Percentiles rank a stretch among this genome's conserved stretches.
These are phyloP conservation scores for Helicorthomorpha holstii DNA, from an alignment of 1,140 invertebrate species.

Conservation along the genomic window DNA sequence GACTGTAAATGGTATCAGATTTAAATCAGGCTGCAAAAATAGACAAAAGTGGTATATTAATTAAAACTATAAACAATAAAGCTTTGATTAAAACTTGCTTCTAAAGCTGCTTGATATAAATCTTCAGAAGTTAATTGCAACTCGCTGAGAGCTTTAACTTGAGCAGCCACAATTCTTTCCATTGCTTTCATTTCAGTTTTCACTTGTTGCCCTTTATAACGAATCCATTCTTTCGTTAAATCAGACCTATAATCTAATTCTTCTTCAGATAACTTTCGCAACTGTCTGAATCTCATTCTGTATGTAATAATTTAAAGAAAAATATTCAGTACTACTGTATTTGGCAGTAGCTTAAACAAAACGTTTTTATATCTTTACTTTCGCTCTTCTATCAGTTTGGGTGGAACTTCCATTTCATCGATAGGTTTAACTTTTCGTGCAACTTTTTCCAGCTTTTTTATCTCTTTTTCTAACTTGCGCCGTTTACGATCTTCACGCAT, in stretches of 20 bases:
- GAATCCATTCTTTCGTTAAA: constrained; percentile 51
- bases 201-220: constrained; percentile 44
- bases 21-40: constrained; percentile 35
- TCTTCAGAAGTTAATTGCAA: constrained; percentile 57
- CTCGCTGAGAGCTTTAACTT: constrained; percentile 56
- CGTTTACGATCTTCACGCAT: constrained; percentile 57
- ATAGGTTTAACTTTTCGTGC: constrained; percentile 62
- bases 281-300: constrained; percentile 35
- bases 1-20: constrained; percentile 41
- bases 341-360: neutral
- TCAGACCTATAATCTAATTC: constrained; percentile 34
- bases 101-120: constrained; percentile 64
- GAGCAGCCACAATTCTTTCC: constrained; percentile 43
- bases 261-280: constrained; percentile 25
- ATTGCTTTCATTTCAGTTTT: constrained; percentile 43
- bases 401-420: constrained; percentile 53
- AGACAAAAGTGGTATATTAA: constrained; percentile 1
- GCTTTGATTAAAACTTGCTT: constrained; percentile 34
- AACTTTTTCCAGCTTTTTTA: constrained; percentile 55
- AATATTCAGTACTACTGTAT: neutral
- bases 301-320: too few relatives aligned
- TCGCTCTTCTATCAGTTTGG: constrained; percentile 41
- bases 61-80: constrained; percentile 3
- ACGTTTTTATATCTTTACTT: constrained; percentile 33
- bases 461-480: constrained; percentile 65